Conservation (phyloP, 2,113 vertebrate genomes). For the Chionomys nivalis region DNA sequence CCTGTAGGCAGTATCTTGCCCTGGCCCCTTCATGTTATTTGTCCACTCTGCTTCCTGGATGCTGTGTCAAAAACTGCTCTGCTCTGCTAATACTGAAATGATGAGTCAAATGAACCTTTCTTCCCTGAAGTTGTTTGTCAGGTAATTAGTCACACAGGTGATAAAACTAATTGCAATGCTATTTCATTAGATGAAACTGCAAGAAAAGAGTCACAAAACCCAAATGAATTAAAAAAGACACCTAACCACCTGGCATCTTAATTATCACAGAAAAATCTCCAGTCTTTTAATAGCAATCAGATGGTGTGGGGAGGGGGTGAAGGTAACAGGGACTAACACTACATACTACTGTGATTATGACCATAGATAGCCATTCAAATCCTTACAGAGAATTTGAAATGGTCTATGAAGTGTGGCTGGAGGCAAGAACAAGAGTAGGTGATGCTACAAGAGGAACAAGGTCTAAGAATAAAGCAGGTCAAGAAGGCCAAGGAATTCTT, state of each 20-base stretch:
- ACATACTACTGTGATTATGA: not conserved
- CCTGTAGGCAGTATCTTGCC: not conserved
- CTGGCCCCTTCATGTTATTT: not conserved
- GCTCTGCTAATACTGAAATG: not conserved
- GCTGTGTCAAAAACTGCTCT: not conserved
- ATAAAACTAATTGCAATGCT: not conserved
- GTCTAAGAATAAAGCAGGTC: conserved; percentile 7
- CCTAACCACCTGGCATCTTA: not conserved
- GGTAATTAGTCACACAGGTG: not conserved
- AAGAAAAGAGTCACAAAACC: not conserved
- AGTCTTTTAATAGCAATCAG: conserved; percentile 16
- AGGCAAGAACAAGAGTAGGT: not conserved
- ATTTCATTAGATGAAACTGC: conserved; percentile 2
- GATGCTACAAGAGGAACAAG: not conserved
- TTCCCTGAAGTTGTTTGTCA: not conserved
- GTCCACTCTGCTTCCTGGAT: not conserved
- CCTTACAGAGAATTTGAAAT: conserved; percentile 16
- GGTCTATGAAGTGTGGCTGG: not conserved
- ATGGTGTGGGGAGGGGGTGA: not conserved
- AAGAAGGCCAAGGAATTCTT: not conserved
- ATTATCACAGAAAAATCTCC: not conserved
- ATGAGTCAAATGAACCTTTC: not conserved
- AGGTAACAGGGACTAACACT: not conserved
- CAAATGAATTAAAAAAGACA: not conserved
- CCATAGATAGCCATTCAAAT: not conserved